These are phyloP conservation scores for Chloromyia formosa DNA, from an alignment of 2,888 invertebrate genomes.

Conservation along the genomic window DNA sequence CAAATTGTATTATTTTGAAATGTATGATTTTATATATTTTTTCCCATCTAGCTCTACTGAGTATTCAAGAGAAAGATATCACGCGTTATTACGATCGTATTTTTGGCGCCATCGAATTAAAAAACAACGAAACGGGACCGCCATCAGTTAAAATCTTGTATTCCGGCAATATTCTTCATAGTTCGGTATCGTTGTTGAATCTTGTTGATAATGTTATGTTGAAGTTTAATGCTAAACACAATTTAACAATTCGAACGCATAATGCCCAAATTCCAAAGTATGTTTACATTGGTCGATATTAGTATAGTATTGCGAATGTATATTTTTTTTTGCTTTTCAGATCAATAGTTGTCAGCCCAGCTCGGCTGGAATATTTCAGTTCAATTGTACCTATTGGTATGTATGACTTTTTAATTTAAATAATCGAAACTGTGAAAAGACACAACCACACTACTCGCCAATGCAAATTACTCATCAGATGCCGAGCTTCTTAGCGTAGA, in stretches of 20 bases:
- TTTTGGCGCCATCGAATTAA: slow-evolving; percentile 57
- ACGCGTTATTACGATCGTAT: slow-evolving; percentile 59
- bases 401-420: no score
- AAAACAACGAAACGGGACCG: slow-evolving; percentile 43
- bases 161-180: slow-evolving; percentile 66
- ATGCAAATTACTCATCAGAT: no score
- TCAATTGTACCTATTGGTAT: slow-evolving; percentile 58
- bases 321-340: slow-evolving; percentile 46
- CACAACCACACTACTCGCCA: no score
- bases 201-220: slow-evolving; percentile 65
- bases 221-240: slow-evolving; percentile 53
- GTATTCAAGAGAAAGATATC: slow-evolving; percentile 57
- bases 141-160: slow-evolving; percentile 60
- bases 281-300: neutral
- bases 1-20: neutral
- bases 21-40: slow-evolving; percentile 14
- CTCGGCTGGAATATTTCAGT: slow-evolving; percentile 58
- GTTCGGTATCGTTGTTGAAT: slow-evolving; percentile 66
- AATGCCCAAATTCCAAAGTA: slow-evolving; percentile 58
- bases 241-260: slow-evolving; percentile 53
- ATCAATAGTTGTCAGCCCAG: slow-evolving; percentile 56
- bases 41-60: slow-evolving; percentile 54
- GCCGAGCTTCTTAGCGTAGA: no score
- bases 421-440: no score
- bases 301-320: neutral